Evolutionary conservation across 2,888 invertebrate genomes (phyloP).

Genomic region (Plebejus anna): DNA sequence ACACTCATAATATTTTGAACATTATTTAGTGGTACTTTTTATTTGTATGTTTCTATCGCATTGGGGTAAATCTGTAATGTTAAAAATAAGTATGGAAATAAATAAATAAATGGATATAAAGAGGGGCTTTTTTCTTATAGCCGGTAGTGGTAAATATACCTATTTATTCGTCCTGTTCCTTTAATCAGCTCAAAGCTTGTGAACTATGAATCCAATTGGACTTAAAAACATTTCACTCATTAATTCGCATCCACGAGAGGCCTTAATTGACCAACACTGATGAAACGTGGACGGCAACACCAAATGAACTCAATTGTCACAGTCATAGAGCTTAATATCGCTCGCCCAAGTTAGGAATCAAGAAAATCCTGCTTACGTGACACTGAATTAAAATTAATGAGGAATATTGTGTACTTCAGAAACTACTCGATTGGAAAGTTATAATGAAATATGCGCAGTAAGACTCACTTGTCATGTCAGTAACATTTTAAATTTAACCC

Average conservation of each 20-base stretch:
- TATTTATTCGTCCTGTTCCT: background rate
- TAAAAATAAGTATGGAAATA: too few relatives aligned
- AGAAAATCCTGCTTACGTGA: conserved; percentile 26
- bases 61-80: too few relatives aligned
- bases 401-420: conserved; percentile 14
- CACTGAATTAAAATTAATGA: conserved; percentile 23
- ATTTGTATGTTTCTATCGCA: too few relatives aligned
- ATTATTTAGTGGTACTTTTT: too few relatives aligned
- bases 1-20: too few relatives aligned
- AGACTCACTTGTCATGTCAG: too few relatives aligned
- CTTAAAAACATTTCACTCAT: conserved; percentile 14
- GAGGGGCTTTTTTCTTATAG: too few relatives aligned
- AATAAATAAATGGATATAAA: too few relatives aligned
- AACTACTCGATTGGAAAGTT: background rate
- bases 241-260: conserved; percentile 22
- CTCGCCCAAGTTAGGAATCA: background rate
- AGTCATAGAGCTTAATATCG: background rate
- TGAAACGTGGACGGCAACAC: background rate
- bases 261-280: conserved; percentile 23
- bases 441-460: background rate
- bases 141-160: background rate
- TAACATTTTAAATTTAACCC: too few relatives aligned
- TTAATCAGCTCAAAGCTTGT: background rate
- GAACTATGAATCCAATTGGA: conserved; percentile 18
- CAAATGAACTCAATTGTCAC: background rate